Evolutionary conservation across 2,888 invertebrate genomes (phyloP).

Genomic region (Callinectes sapidus): DNA sequence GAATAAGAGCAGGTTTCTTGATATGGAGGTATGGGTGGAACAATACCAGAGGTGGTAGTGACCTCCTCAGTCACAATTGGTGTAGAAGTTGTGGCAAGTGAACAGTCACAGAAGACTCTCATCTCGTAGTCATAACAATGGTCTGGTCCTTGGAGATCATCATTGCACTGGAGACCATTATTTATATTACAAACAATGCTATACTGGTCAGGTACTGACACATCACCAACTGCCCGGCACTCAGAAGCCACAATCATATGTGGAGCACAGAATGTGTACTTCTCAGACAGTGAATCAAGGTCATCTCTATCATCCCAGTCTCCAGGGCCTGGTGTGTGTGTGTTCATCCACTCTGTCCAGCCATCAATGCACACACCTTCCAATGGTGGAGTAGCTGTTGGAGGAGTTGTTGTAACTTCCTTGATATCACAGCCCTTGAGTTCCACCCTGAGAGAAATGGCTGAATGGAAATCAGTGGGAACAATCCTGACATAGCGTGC

Average conservation of each 20-base stretch:
- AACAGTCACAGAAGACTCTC: conserved; percentile 74
- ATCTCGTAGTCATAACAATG: conserved; percentile 74
- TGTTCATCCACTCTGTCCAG: conserved; percentile 74
- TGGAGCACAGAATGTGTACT: conserved; percentile 73
- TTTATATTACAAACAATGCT: conserved; percentile 73
- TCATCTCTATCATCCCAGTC: conserved; percentile 73
- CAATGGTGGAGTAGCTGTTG: neutral
- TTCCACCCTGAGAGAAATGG: conserved; percentile 75
- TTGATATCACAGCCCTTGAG: conserved; percentile 75
- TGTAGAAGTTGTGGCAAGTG: conserved; percentile 44
- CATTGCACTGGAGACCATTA: conserved; percentile 72
- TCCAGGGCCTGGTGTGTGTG: conserved; percentile 73
- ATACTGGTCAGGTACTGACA: conserved; percentile 47
- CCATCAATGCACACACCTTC: conserved; percentile 72
- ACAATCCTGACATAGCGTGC: conserved; percentile 75
- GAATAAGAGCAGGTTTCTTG: conserved; percentile 71
- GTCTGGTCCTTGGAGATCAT: conserved; percentile 66
- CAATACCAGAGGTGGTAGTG: neutral
- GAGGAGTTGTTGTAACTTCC: conserved; percentile 51
- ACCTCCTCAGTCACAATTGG: neutral
- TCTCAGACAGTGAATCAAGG: conserved; percentile 63
- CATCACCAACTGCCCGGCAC: conserved; percentile 74
- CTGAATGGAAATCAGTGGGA: conserved; percentile 74
- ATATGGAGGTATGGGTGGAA: neutral
- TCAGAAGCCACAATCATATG: conserved; percentile 74